A percentile compares a stretch with the other conserved stretches of the same genome.
These are phyloP conservation scores for Ricordea florida DNA, from an alignment of 92 coral and sea anemone genomes.

Conservation along the genomic window DNA sequence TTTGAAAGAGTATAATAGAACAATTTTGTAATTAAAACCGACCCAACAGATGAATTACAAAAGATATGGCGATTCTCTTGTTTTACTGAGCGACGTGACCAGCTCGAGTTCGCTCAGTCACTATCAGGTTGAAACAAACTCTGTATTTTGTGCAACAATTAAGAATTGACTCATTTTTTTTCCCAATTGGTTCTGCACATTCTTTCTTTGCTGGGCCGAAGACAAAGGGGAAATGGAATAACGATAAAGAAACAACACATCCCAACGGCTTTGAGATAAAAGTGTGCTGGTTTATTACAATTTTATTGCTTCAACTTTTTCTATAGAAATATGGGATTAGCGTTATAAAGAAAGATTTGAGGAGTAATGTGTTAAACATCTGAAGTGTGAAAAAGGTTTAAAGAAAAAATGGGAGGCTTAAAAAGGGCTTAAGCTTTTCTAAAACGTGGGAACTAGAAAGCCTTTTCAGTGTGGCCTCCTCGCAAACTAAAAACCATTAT, in stretches of 20 bases:
- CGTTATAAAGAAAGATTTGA: conserved; percentile 27
- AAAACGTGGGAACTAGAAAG: conserved; percentile 11
- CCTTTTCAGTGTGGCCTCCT: background rate
- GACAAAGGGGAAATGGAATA: conserved; percentile 12
- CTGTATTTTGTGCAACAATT: too few species aligned
- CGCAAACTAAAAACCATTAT: conserved; percentile 10
- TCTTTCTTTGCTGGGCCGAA: background rate
- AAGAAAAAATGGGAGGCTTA: conserved; percentile 10
- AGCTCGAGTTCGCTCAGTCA: too few species aligned
- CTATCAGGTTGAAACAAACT: too few species aligned
- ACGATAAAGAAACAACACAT: conserved; percentile 13
- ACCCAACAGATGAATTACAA: conserved; percentile 37
- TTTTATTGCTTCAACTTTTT: conserved; percentile 51
- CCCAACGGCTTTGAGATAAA: conserved; percentile 18
- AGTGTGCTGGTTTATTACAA: conserved; percentile 67
- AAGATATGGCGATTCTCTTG: conserved; percentile 24
- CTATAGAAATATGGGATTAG: conserved; percentile 46
- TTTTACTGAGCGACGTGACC: background rate
- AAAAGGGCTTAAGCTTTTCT: conserved; percentile 12
- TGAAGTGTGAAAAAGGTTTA: conserved; percentile 4
- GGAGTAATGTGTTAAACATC: conserved; percentile 32
- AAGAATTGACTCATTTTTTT: background rate
- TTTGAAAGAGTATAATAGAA: conserved; percentile 74
- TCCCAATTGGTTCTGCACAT: too few species aligned
- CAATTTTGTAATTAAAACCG: conserved; percentile 83